Evolutionary conservation across 2,888 invertebrate species (phyloP).

Genomic region (Gryllus longicercus): DNA sequence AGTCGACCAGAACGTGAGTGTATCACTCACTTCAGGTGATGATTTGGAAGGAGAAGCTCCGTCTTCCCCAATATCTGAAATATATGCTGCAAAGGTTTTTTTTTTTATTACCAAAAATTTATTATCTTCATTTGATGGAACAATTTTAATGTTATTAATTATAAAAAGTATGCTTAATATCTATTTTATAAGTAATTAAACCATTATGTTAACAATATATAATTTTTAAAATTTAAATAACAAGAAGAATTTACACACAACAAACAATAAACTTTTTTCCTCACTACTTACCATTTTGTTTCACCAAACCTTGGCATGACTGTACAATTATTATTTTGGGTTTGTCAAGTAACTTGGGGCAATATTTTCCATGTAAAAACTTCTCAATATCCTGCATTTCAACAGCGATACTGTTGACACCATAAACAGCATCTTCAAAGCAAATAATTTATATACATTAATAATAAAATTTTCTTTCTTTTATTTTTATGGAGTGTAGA

Average conservation of each 20-base stretch:
- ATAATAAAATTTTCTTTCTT: background rate
- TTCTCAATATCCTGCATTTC: conserved; percentile 48
- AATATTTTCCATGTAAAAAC: conserved; percentile 46
- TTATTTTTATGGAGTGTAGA: background rate
- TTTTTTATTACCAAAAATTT: too few species aligned
- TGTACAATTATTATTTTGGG: conserved; percentile 58
- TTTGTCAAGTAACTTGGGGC: conserved; percentile 47
- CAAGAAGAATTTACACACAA: too few species aligned
- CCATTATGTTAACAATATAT: too few species aligned
- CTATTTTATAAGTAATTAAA: too few species aligned
- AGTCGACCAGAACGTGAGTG: conserved; percentile 32
- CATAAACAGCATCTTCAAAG: conserved; percentile 50
- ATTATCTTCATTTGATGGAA: too few species aligned
- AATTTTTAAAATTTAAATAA: too few species aligned
- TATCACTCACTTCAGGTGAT: conserved; percentile 27
- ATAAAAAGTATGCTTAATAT: background rate
- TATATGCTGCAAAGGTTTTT: conserved; percentile 18
- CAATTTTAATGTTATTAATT: background rate
- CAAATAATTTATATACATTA: background rate
- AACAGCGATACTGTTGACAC: conserved; percentile 51
- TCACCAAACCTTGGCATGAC: conserved; percentile 54
- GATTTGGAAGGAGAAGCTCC: conserved; percentile 18
- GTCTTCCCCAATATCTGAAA: conserved; percentile 26
- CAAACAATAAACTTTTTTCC: too few species aligned
- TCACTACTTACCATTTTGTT: conserved; percentile 28